These are phyloP conservation scores for Calliphora vicina DNA, from an alignment of 1,140 invertebrate genomes.

Conservation along the genomic window DNA sequence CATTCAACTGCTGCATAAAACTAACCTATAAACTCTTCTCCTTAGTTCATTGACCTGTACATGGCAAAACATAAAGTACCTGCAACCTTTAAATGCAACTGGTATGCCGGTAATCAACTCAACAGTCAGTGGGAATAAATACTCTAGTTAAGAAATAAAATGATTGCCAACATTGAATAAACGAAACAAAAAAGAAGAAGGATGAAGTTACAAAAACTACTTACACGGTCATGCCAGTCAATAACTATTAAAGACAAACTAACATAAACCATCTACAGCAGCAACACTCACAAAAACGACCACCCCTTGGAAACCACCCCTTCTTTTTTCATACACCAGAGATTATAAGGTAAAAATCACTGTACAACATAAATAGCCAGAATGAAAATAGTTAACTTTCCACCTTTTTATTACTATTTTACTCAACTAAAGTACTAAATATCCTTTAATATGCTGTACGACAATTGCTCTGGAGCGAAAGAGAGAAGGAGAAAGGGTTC, in stretches of 20 bases:
- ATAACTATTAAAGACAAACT: not conserved
- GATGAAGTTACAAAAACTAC: not conserved
- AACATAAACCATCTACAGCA: not conserved
- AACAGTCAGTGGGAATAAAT: not conserved
- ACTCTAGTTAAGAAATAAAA: not conserved
- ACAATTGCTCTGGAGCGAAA: too few relatives aligned
- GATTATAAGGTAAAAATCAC: constrained; percentile 3
- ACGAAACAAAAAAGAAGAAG: not conserved
- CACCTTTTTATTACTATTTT: not conserved
- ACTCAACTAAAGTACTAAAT: not conserved
- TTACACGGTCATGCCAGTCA: not conserved
- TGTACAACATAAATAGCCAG: not conserved
- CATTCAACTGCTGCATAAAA: too few relatives aligned
- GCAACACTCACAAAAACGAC: not conserved
- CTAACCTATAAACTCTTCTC: too few relatives aligned
- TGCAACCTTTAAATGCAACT: not conserved
- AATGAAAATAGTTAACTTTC: not conserved
- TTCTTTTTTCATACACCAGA: not conserved
- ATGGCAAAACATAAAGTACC: too few relatives aligned
- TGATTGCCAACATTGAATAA: not conserved
- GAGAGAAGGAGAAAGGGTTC: not conserved
- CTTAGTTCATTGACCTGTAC: too few relatives aligned
- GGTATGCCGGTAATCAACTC: not conserved
- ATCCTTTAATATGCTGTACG: not conserved
- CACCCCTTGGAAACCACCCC: too few relatives aligned